phyloP scores from a whole-genome alignment of 1,140 invertebrate genomes.

The Pinna nobilis region DNA sequence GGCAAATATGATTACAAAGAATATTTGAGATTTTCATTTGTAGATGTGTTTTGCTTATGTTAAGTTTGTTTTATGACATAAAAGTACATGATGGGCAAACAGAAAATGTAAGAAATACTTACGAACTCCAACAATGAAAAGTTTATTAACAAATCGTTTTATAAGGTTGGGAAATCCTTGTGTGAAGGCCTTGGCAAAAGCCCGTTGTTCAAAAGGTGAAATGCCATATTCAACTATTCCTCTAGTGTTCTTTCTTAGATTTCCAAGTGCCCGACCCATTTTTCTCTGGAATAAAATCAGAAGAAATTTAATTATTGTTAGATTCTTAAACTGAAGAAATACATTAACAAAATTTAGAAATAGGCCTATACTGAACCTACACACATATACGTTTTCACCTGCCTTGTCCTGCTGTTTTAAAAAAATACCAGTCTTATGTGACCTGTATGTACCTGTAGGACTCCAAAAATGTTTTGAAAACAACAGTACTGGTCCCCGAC shows the following conservation, averaged over 20 bases:
- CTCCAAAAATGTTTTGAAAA: no score
- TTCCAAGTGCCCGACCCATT: constrained; percentile 24
- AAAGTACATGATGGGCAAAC: no score
- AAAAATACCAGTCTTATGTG: neutral
- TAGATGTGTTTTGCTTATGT: no score
- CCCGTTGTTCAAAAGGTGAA: constrained; percentile 37
- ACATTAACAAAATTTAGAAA: neutral
- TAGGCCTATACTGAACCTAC: neutral
- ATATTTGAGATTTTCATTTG: no score
- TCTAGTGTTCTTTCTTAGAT: neutral
- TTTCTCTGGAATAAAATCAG: neutral
- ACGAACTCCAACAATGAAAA: neutral
- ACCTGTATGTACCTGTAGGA: no score
- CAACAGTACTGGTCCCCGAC: no score
- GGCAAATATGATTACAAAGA: no score
- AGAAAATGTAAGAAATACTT: neutral
- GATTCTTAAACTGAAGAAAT: neutral
- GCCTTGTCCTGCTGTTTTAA: neutral
- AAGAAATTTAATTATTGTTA: neutral
- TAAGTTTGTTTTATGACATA: no score
- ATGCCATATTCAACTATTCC: constrained; percentile 13
- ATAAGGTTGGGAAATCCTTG: constrained; percentile 16
- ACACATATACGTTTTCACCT: neutral
- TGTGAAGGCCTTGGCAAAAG: constrained; percentile 12
- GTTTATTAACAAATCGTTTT: neutral